phyloP scores from a whole-genome alignment of 2,888 invertebrate species.

The Rhagonycha fulva region DNA sequence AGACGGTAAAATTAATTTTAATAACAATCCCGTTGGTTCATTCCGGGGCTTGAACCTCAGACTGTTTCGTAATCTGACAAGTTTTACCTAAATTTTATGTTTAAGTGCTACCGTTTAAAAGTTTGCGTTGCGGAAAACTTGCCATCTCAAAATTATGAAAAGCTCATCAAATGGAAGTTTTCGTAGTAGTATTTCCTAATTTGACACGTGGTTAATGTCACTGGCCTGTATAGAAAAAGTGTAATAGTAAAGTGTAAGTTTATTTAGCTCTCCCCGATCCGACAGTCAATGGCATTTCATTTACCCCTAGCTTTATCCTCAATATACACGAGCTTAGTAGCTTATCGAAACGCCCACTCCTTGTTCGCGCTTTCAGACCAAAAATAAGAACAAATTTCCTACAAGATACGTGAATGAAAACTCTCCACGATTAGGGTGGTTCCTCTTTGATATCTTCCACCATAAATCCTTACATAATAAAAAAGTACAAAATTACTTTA shows the following conservation, averaged over 20 bases:
- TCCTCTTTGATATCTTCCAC: not conserved
- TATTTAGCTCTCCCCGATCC: conserved; percentile 16
- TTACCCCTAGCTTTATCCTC: conserved; percentile 10
- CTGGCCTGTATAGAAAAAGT: conserved; percentile 5
- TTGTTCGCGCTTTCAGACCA: not conserved
- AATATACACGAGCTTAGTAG: conserved; percentile 17
- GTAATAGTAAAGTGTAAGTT: conserved; percentile 18
- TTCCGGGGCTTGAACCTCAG: not conserved
- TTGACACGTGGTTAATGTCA: conserved; percentile 19
- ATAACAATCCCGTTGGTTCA: not conserved
- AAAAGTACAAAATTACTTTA: not conserved
- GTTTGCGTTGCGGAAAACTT: not conserved
- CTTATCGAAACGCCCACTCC: conserved; percentile 9
- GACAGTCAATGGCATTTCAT: conserved; percentile 23
- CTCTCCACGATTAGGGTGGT: not conserved
- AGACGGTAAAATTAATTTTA: not conserved
- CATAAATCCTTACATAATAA: not conserved
- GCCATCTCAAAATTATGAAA: not conserved
- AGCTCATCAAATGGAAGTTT: not conserved
- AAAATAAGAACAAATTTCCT: conserved; percentile 2
- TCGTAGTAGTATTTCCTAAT: not conserved
- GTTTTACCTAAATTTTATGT: not conserved
- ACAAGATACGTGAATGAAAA: not conserved
- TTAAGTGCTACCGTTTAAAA: not conserved
- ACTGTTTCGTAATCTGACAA: not conserved